These are phyloP conservation scores for Ochotona princeps DNA, from an alignment of 2,113 vertebrate genomes.

Conservation along the genomic window DNA sequence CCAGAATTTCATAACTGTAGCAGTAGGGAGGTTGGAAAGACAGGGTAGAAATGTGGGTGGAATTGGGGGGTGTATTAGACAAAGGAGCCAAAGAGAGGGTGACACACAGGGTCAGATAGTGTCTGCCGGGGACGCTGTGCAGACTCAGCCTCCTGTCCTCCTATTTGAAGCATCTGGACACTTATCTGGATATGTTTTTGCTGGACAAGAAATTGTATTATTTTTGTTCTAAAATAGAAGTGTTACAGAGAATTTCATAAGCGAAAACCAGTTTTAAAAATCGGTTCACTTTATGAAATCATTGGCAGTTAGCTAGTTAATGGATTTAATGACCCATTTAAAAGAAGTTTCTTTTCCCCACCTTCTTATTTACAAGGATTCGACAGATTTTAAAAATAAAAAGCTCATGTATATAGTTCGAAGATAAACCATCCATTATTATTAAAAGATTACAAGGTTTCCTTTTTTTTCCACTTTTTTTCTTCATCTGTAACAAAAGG, in stretches of 20 bases:
- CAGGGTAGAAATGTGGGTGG: background rate
- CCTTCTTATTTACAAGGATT: background rate
- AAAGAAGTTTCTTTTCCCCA: background rate
- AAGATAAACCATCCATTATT: background rate
- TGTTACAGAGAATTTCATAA: background rate
- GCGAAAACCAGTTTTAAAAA: background rate
- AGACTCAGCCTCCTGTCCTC: background rate
- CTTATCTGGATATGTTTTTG: background rate
- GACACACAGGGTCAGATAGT: background rate
- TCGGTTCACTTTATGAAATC: background rate
- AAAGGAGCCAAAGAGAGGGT: background rate
- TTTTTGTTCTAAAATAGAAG: background rate
- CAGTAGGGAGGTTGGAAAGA: background rate
- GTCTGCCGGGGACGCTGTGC: background rate
- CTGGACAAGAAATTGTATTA: background rate
- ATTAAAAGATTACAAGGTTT: background rate
- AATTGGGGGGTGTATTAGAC: background rate
- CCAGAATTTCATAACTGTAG: background rate
- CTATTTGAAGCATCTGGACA: background rate
- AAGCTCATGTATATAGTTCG: background rate
- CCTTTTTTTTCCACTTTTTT: background rate
- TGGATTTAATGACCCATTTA: background rate
- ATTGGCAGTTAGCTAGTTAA: background rate
- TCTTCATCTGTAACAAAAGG: background rate
- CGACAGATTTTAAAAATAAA: background rate